Percentiles rank a stretch among this genome's conserved stretches.
These are phyloP conservation scores for Strigamia maritima DNA, from an alignment of 2,888 invertebrate species.

Conservation along the genomic window DNA sequence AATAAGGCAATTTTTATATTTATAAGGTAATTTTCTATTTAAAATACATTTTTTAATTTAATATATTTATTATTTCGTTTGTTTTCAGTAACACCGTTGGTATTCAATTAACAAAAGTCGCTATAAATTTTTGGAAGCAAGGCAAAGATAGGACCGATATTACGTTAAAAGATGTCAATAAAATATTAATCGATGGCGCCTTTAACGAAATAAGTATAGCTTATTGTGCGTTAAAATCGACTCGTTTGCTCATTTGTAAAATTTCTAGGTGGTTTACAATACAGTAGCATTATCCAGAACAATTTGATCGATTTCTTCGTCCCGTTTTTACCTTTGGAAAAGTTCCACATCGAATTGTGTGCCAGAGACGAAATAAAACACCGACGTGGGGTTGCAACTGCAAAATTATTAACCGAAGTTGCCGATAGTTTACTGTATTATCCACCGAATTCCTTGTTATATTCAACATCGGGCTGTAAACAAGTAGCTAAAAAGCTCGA, in stretches of 20 bases:
- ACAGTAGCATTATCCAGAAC: slow-evolving; percentile 74
- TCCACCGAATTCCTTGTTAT: slow-evolving; percentile 67
- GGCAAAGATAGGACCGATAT: slow-evolving; percentile 54
- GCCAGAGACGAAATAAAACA: slow-evolving; percentile 63
- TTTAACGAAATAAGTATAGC: background rate
- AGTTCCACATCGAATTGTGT: slow-evolving; percentile 75
- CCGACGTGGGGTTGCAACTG: slow-evolving; percentile 38
- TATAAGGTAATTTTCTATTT: slow-evolving; percentile 52
- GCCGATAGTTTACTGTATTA: slow-evolving; percentile 68
- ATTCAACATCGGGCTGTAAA: slow-evolving; percentile 86
- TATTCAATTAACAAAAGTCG: slow-evolving; percentile 51
- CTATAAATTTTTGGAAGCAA: slow-evolving; percentile 52
- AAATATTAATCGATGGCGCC: background rate
- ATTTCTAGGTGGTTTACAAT: slow-evolving; percentile 71
- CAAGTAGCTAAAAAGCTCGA: slow-evolving; percentile 69
- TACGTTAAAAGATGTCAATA: slow-evolving; percentile 37
- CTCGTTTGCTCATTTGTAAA: background rate
- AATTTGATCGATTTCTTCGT: slow-evolving; percentile 89
- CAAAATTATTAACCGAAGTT: slow-evolving; percentile 59
- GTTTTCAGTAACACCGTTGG: slow-evolving; percentile 57
- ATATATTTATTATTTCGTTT: slow-evolving; percentile 52
- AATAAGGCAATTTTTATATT: slow-evolving; percentile 59
- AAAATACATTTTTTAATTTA: slow-evolving; percentile 58
- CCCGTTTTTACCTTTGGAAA: slow-evolving; percentile 90
- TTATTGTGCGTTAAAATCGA: too few species aligned